Evolutionary conservation across 2,113 vertebrate species (phyloP), one percentile per base, ranked within the genome.

Genomic region (Neogale vison): DNA sequence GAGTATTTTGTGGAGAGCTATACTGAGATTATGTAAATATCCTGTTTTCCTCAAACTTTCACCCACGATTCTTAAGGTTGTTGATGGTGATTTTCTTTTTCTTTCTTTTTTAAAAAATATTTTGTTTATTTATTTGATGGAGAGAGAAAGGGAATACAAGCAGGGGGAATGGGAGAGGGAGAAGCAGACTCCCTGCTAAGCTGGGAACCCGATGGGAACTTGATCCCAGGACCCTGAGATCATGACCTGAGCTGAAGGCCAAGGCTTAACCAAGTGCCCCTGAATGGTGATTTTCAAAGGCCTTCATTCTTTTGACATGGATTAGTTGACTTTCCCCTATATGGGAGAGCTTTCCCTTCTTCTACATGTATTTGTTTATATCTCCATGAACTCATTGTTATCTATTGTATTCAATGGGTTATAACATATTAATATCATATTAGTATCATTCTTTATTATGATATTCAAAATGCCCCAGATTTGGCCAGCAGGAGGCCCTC

Each of bases 211-310:
- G 1, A 55, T 55, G 52, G 52, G 52, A 17, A 55, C 50, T 52
- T 0, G 14, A 52, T 52, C 50, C 50, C 50, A 52, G 50, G 15
- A 52, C 50, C 50, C 4, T 52, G 50, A 52, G 50, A 52, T 52
- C 50, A 5, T 17, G 50, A 15, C 50, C 14, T 52, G 52, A 55
- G 5, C 52, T 4, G 5, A 55, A 55, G 52, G 17, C 52, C 5
- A 17, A 55, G 52, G 17, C 52, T 55, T 55, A 55, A 55, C 52
- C 17, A 55, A 17, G 17, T 55, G 52, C 17, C 52, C 52, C 52
- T 69, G 87, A 63, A 88, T 74, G 82, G 26, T 93, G 90, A 84
- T 87, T 84, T 95, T 83, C 59, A 87, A 95, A 91, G 80, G 55
- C 76, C 71, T 72, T 65, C 36, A 61, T 95, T 93, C 50, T 90